These are phyloP conservation scores for Drosophila antonietae DNA, from an alignment of 2,888 invertebrate genomes.

Conservation along the genomic window DNA sequence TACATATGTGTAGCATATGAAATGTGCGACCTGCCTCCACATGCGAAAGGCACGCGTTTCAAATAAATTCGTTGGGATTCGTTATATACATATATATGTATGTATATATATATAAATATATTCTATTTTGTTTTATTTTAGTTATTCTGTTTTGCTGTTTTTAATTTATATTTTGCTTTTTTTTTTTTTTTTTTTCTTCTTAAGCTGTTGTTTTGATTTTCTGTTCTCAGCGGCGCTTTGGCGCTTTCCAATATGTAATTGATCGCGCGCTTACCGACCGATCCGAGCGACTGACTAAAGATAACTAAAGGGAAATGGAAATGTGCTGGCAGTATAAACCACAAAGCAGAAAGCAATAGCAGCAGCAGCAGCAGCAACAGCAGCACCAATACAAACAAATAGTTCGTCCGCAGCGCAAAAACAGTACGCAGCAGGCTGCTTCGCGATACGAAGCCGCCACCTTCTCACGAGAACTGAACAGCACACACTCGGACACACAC, in stretches of 20 bases:
- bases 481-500: constrained; percentile 8
- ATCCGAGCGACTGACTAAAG: constrained; percentile 83
- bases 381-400: constrained; percentile 42
- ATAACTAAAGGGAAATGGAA: constrained; percentile 83
- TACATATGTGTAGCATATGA: constrained; percentile 50
- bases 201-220: constrained; percentile 29
- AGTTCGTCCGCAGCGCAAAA: constrained; percentile 34
- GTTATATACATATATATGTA: constrained; percentile 4
- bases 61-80: constrained; percentile 34
- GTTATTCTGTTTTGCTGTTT: constrained; percentile 17
- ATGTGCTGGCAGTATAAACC: constrained; percentile 80
- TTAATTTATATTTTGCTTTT: constrained; percentile 1
- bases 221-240: constrained; percentile 20
- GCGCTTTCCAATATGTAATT: constrained; percentile 33
- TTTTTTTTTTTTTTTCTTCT: constrained; percentile 8
- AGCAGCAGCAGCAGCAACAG: constrained; percentile 48
- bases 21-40: constrained; percentile 51
- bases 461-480: constrained; percentile 42
- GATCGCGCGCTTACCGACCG: constrained; percentile 66
- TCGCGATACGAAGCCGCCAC: constrained; percentile 36
- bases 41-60: constrained; percentile 51
- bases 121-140: constrained; percentile 28
- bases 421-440: constrained; percentile 50
- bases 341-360: constrained; percentile 62
- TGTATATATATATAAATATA: constrained; percentile 19